Evolutionary conservation across 1,140 invertebrate species (phyloP), one percentile per base, ranked within the genome.

Genomic region (Meteorus sp.): DNA sequence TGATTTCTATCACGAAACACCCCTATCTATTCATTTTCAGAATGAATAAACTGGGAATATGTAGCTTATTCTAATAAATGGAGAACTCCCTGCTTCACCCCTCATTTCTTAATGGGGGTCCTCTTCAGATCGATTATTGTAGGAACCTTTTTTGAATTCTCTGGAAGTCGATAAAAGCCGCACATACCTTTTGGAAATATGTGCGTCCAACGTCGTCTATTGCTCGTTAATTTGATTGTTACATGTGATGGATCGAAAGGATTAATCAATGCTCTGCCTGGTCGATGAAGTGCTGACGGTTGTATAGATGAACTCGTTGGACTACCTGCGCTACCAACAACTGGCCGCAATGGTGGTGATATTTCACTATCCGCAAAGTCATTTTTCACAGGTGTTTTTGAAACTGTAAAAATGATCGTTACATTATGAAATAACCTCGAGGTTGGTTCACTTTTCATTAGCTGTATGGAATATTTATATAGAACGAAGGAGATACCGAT

Each of bases 221-320:
- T 98, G 44, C 95, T 97, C 0, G 97, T 99, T 43, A 98, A 81
- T 76, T 97, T 97, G 51, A 98, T 95, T 27, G 94, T 95, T 54
- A 98, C 94, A 72, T 97, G 92, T 0, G 94, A 95, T 0, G 96
- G 96, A 76, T 97, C 94, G 78, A 99, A 99, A 0, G 97, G 97
- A 82, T 99, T 99, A 56, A 99, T 93, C 6, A 94, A 80, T 1
- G 90, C 90, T 54, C 90, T 79, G 3, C 88, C 88, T 0, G 88
- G 87, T 11, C 88, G 76, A 27, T 85, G 81, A 11, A 86, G 79
- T 56, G 50, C 72, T 20, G 64, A 61, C 33, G 74, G 70, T 62
- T 76, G 75, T 57, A 63, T 59, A 29, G 70, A 66, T 48, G 74
- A 61, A 58, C 76, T 74, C 7, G 70, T 74, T 23, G 74, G 71